Conservation (phyloP, 2,888 invertebrate genomes). For the Cetonia aurata region DNA sequence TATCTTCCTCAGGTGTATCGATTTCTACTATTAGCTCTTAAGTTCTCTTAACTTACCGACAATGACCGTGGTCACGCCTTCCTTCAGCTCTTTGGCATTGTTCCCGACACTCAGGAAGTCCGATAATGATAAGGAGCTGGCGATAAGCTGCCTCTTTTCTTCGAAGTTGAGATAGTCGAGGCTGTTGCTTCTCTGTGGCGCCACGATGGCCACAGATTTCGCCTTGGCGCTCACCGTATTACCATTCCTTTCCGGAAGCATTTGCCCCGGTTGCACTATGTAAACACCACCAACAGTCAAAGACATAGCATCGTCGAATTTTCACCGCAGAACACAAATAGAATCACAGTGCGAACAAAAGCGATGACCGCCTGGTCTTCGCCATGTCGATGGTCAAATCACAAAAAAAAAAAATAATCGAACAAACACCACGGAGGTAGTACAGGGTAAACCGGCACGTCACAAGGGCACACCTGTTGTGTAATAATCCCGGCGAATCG, state of each 20-base stretch:
- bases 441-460: constrained; percentile 17
- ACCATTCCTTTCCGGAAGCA: constrained; percentile 59
- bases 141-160: constrained; percentile 90
- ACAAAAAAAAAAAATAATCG: constrained; percentile 14
- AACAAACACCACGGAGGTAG: constrained; percentile 10
- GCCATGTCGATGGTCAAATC: neutral
- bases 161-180: constrained; percentile 92
- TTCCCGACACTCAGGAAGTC: constrained; percentile 71
- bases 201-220: constrained; percentile 77
- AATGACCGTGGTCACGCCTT: constrained; percentile 61
- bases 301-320: constrained; percentile 55
- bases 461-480: constrained; percentile 44
- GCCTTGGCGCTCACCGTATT: constrained; percentile 54
- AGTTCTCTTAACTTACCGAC: constrained; percentile 59
- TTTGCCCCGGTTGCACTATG: constrained; percentile 54
- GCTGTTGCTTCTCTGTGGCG: constrained; percentile 83
- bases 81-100: constrained; percentile 57
- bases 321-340: constrained; percentile 13
- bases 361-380: neutral
- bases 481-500: constrained; percentile 3
- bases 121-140: constrained; percentile 87
- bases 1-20: too few species aligned
- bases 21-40: too few species aligned
- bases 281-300: constrained; percentile 60
- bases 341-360: constrained; percentile 10